phyloP scores from a whole-genome alignment of 1,140 invertebrate species.

The Trichoplusia ni region DNA sequence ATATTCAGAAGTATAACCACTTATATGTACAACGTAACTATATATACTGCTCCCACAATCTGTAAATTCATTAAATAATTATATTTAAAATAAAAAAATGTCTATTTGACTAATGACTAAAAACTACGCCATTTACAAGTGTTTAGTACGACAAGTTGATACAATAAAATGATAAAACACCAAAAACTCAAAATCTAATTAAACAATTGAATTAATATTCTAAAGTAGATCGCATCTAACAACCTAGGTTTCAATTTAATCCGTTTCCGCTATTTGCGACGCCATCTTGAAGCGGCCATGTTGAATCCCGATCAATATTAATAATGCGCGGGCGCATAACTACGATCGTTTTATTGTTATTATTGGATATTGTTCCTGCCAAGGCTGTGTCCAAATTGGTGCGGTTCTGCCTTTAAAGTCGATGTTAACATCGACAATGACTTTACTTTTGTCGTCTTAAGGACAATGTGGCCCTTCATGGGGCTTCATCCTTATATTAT shows the following conservation, averaged over 20 bases:
- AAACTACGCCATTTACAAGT: too few species aligned
- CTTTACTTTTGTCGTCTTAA: conserved; percentile 4
- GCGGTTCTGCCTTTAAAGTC: conserved; percentile 36
- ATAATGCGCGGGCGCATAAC: conserved; percentile 51
- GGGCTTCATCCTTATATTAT: conserved; percentile 4
- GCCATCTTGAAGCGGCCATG: conserved; percentile 30
- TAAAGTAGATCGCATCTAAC: conserved; percentile 9
- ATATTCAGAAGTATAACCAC: too few species aligned
- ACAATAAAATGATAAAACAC: too few species aligned
- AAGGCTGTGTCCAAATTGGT: conserved; percentile 65
- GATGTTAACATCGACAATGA: conserved; percentile 15
- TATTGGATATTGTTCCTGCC: conserved; percentile 73
- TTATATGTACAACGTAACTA: too few species aligned
- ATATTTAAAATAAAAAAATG: too few species aligned
- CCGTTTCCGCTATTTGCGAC: conserved; percentile 28
- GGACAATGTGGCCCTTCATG: conserved; percentile 16
- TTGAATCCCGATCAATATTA: conserved; percentile 33
- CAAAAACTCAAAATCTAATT: too few species aligned
- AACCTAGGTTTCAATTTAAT: conserved; percentile 33
- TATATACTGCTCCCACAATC: too few species aligned
- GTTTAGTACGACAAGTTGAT: too few species aligned
- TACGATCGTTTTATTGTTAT: conserved; percentile 71
- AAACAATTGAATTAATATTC: conserved; percentile 10
- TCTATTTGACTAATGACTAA: too few species aligned
- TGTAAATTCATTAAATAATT: too few species aligned